Conservation (phyloP, 2,888 invertebrate species). For the Fragum whitleyi region DNA sequence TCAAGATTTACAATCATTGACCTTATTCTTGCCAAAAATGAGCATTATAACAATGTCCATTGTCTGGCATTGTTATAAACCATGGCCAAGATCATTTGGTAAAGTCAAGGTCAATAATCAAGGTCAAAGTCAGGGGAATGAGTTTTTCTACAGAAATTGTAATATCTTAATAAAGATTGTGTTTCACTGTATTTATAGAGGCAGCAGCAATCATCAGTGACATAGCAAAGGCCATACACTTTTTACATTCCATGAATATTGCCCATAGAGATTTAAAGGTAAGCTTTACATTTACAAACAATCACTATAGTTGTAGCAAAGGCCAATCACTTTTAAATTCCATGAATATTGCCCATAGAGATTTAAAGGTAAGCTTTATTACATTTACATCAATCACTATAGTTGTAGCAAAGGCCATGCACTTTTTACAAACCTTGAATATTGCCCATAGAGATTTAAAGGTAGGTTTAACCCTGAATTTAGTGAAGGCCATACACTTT, state of each 20-base stretch:
- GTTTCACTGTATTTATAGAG: constrained; percentile 88
- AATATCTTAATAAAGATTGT: too few relatives aligned
- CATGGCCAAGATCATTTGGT: too few relatives aligned
- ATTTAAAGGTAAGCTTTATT: constrained; percentile 93
- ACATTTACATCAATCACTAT: constrained; percentile 92
- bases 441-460: constrained; percentile 99
- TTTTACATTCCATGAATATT: constrained; percentile 96
- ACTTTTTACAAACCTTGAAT: constrained; percentile 95
- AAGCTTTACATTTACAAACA: constrained; percentile 85
- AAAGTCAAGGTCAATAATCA: too few relatives aligned
- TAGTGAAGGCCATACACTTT: constrained; percentile 96
- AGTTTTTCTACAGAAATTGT: too few relatives aligned
- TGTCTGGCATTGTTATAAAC: too few relatives aligned
- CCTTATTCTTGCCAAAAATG: too few relatives aligned
- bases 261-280: constrained; percentile 99
- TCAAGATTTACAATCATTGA: too few relatives aligned
- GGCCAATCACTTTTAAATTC: constrained; percentile 96
- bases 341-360: constrained; percentile 97
- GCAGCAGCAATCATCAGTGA: constrained; percentile 98
- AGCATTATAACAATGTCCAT: too few relatives aligned
- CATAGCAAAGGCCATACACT: constrained; percentile 97
- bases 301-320: constrained; percentile 98
- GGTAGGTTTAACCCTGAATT: constrained; percentile 94
- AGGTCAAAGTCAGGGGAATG: too few relatives aligned
- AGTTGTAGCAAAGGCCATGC: constrained; percentile 97